These are phyloP conservation scores for Channallabes apus DNA, from an alignment of 2,797 vertebrate species.

Conservation along the genomic window DNA sequence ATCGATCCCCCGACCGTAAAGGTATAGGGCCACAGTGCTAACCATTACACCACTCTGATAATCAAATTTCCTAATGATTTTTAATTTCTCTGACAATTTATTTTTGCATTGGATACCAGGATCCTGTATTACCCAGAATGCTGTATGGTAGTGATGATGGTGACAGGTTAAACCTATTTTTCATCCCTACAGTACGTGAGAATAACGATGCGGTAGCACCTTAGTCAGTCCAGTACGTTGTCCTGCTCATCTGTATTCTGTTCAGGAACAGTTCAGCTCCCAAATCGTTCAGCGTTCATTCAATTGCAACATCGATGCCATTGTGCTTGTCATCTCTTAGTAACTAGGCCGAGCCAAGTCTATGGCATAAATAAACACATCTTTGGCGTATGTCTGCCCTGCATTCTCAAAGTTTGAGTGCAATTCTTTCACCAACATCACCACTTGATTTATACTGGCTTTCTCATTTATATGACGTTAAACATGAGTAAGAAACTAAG, in stretches of 20 bases:
- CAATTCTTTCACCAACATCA: neutral
- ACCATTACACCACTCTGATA: too few species aligned
- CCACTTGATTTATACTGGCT: neutral
- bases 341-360: neutral
- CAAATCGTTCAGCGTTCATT: neutral
- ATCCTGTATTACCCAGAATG: neutral
- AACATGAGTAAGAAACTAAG: neutral
- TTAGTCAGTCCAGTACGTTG: too few species aligned
- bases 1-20: too few species aligned
- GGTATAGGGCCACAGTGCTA: too few species aligned
- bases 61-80: too few species aligned
- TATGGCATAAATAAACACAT: neutral
- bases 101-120: too few species aligned
- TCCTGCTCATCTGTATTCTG: neutral
- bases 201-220: neutral
- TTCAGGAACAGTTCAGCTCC: neutral
- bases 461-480: neutral
- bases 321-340: neutral
- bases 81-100: too few species aligned
- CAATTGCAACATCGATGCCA: neutral
- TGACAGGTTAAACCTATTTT: neutral
- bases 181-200: neutral
- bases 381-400: neutral
- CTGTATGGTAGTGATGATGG: neutral
- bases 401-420: neutral